Evolutionary conservation across 2,888 invertebrate genomes (phyloP), one percentile per base, ranked within the genome.

Genomic region (Hyposoter dolosus): DNA sequence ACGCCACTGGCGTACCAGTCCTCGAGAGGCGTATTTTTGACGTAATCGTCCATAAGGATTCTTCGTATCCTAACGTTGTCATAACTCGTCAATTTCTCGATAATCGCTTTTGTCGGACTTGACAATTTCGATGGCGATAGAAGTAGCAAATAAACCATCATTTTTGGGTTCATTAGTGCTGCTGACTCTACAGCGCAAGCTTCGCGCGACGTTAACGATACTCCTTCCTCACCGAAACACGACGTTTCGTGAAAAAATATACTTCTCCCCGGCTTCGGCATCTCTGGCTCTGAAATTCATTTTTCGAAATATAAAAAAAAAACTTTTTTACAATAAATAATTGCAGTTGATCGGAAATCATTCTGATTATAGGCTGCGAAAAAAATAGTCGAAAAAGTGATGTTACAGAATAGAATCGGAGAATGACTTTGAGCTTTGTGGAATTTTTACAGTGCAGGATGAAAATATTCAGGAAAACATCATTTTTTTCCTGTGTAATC

Each of bases 201-300:
- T 90, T 97, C 96, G 23, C 96, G 94, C 0, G 95, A 90, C 28
- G 94, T 95, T 47, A 96, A 91, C 0, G 93, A 91, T 10, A 95
- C 92, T 7, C 91, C 91, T 0, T 90, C 89, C 5, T 95, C 94
- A 1, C 93, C 94, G 84, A 94, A 94, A 89, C 96, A 96, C 0
- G 96, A 96, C 0, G 96, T 96, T 90, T 96, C 96, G 88, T 96
- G 95, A 90, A 97, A 96, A 91, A 96, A 97, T 87, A 97, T 96
- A 15, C 96, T 95, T 23, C 92, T 91, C 23, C 95, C 94, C 71
- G 93, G 90, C 6, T 87, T 85, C 19, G 94, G 91, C 17, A 89
- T 89, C 0, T 86, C 84, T 3, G 88, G 87, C 15, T 91, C 91
- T 91, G 69, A 43, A 85, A 87, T 43, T 63, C n/a, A 50, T 66